Percentiles rank a stretch among this genome's conserved stretches.
Evolutionary conservation across 2,888 invertebrate species (phyloP).

Genomic region (Lepetodrilus schrolli): DNA sequence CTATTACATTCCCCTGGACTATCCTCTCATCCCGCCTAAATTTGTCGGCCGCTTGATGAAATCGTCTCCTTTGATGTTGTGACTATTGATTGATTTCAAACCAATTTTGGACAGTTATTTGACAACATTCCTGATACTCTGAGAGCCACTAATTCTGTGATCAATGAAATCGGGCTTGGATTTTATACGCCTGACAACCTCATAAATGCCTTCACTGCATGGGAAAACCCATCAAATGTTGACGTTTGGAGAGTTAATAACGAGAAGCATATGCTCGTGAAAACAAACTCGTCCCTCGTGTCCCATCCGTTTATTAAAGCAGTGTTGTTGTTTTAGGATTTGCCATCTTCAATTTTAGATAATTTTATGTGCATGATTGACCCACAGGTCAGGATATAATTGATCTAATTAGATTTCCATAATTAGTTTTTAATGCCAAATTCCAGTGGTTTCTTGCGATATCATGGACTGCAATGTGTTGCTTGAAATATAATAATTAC

Average conservation of each 20-base stretch:
- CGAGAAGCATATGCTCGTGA: constrained; percentile 10
- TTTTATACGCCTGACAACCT: constrained; percentile 17
- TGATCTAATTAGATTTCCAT: not conserved
- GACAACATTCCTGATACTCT: constrained; percentile 17
- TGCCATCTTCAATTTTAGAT: not conserved
- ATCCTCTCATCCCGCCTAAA: constrained; percentile 23
- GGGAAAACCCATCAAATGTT: not conserved
- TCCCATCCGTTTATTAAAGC: not conserved
- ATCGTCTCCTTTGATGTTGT: constrained; percentile 17
- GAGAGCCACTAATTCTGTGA: constrained; percentile 13
- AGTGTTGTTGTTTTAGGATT: not conserved
- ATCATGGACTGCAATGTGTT: too few species aligned
- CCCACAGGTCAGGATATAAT: not conserved
- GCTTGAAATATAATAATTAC: too few species aligned
- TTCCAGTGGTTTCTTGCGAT: too few species aligned
- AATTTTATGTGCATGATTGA: constrained; percentile 25
- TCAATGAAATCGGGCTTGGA: constrained; percentile 23
- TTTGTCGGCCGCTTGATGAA: constrained; percentile 20
- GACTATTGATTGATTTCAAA: constrained; percentile 25
- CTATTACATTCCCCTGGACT: constrained; percentile 20
- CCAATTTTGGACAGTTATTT: constrained; percentile 25
- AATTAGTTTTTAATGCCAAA: too few species aligned
- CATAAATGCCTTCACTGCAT: not conserved
- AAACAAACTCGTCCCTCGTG: not conserved
- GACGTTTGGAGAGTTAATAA: constrained; percentile 5